Percentiles rank a stretch among this genome's conserved stretches.
Evolutionary conservation across 2,797 vertebrate genomes (phyloP).

Genomic region (Peromyscus aztecus): DNA sequence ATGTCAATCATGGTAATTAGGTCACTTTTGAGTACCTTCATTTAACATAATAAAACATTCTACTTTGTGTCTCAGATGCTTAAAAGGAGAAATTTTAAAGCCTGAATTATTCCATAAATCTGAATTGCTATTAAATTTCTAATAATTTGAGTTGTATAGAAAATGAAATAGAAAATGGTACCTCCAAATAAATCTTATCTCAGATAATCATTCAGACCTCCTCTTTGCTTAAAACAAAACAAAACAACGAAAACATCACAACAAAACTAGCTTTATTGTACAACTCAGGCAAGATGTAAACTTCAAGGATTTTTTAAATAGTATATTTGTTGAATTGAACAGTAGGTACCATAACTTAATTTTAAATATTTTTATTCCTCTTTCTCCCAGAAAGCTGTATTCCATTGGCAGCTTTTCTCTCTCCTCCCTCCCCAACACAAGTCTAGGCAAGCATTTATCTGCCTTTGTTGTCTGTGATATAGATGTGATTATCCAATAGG

Average conservation of each 20-base stretch:
- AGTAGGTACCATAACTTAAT: background rate
- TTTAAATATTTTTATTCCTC: background rate
- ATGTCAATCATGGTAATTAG: conserved; percentile 47
- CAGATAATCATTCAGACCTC: background rate
- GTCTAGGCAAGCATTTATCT: background rate
- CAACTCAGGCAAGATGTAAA: background rate
- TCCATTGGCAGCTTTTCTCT: background rate
- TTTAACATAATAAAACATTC: background rate
- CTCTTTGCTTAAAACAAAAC: background rate
- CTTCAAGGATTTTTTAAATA: background rate
- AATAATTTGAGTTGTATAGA: conserved; percentile 23
- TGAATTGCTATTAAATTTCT: background rate
- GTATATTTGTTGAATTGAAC: background rate
- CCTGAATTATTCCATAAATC: background rate
- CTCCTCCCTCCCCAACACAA: background rate
- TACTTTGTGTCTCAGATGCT: background rate
- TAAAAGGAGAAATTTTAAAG: background rate
- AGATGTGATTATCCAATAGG: background rate
- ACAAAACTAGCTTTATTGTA: background rate
- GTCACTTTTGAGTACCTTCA: conserved; percentile 12
- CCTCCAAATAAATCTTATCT: background rate
- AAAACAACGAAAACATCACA: background rate
- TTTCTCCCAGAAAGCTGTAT: background rate
- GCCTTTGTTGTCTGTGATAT: background rate
- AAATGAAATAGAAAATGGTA: background rate